Conservation (phyloP, 2,888 invertebrate species). For the Rhorus exstirpatorius region DNA sequence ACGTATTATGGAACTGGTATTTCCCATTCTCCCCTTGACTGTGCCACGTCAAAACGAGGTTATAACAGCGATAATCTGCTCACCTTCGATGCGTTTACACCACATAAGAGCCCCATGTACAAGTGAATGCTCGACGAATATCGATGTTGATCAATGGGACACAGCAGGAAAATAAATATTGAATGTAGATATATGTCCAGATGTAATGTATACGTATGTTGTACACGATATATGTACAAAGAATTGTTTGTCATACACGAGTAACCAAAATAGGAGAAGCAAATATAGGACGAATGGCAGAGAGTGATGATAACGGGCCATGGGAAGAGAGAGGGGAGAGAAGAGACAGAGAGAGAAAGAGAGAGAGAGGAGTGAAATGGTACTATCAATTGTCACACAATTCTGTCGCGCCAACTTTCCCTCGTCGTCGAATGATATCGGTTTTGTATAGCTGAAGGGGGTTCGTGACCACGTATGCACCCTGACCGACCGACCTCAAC, state of each 20-base stretch:
- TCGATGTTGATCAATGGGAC: slow-evolving; percentile 31
- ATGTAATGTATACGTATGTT: slow-evolving; percentile 1
- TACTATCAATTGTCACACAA: slow-evolving; percentile 54
- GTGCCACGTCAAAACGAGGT: background rate
- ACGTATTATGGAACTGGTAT: background rate
- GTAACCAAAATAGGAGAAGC: slow-evolving; percentile 43
- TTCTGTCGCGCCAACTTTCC: slow-evolving; percentile 10
- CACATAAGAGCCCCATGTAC: slow-evolving; percentile 16
- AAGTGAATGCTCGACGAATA: slow-evolving; percentile 28
- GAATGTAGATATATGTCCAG: background rate
- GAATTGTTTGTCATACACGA: slow-evolving; percentile 48
- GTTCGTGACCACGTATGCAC: slow-evolving; percentile 62
- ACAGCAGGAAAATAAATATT: slow-evolving; percentile 31
- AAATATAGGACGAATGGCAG: slow-evolving; percentile 39
- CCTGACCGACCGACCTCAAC: slow-evolving; percentile 58
- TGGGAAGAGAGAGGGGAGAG: background rate
- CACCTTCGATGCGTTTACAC: background rate
- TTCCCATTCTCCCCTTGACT: slow-evolving; percentile 3
- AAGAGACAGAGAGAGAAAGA: slow-evolving; percentile 3
- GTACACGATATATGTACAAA: slow-evolving; percentile 19
- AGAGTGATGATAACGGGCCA: slow-evolving; percentile 1
- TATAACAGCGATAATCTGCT: slow-evolving; percentile 36
- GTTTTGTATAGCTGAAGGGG: slow-evolving; percentile 40
- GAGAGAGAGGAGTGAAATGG: slow-evolving; percentile 3
- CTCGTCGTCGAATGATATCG: slow-evolving; percentile 53